A percentile compares a stretch with the other conserved stretches of the same genome.
Evolutionary conservation across 2,797 vertebrate species (phyloP).

Genomic region (Sphenopsis melanotis): DNA sequence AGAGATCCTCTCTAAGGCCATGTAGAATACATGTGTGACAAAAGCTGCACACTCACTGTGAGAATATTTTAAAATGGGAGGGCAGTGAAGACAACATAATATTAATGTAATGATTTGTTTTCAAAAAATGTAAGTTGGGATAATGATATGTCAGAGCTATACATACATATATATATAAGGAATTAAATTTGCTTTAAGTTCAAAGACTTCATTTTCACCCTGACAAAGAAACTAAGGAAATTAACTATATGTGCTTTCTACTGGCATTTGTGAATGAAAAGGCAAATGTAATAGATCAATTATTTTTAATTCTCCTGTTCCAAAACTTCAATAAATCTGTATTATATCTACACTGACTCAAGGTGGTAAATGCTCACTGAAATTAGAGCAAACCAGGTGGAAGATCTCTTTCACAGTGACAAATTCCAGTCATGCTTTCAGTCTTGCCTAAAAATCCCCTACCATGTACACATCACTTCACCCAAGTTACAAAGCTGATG

Average conservation of each 20-base stretch:
- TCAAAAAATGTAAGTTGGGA: background rate
- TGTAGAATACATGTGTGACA: background rate
- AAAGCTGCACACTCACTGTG: background rate
- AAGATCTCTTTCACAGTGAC: background rate
- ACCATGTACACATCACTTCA: slow-evolving; percentile 89
- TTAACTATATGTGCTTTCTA: background rate
- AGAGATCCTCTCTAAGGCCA: background rate
- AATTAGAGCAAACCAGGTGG: background rate
- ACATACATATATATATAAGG: background rate
- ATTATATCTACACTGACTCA: background rate
- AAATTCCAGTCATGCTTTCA: background rate
- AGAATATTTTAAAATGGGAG: background rate
- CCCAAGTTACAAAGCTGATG: slow-evolving; percentile 93
- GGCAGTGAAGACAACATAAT: background rate
- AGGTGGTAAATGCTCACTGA: background rate
- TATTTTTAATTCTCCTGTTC: background rate
- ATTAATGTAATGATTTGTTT: background rate
- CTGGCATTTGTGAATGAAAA: background rate
- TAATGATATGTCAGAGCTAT: background rate
- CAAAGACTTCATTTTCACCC: background rate
- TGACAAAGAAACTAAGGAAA: background rate
- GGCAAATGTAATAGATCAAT: background rate
- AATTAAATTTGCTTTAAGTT: background rate
- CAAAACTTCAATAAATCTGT: background rate
- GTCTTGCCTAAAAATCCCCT: background rate